Evolutionary conservation across 2,888 invertebrate species (phyloP).

Genomic region (Tiphia femorata): DNA sequence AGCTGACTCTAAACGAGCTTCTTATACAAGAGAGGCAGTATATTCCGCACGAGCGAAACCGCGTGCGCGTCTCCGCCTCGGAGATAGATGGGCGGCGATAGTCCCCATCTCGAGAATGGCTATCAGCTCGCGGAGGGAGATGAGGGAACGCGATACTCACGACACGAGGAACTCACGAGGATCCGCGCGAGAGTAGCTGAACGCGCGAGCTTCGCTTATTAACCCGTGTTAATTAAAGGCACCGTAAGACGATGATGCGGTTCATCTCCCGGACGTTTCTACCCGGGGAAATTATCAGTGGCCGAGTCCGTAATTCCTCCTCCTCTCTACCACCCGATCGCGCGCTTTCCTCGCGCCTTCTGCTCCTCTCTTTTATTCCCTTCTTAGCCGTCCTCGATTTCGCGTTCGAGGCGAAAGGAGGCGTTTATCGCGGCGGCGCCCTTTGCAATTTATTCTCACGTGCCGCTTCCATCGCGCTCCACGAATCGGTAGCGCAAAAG

Average conservation of each 20-base stretch:
- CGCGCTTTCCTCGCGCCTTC: constrained; percentile 12
- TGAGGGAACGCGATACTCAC: too few relatives aligned
- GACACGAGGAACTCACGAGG: background rate
- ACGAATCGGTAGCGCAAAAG: constrained; percentile 35
- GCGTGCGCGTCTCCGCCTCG: too few relatives aligned
- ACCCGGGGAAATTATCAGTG: constrained; percentile 8
- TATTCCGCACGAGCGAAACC: background rate
- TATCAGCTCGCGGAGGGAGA: too few relatives aligned
- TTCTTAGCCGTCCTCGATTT: constrained; percentile 5
- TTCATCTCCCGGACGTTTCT: constrained; percentile 21
- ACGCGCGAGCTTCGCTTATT: constrained; percentile 2
- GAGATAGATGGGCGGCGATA: too few relatives aligned
- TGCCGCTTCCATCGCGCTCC: constrained; percentile 17
- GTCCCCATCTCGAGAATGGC: too few relatives aligned
- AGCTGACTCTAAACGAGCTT: constrained; percentile 20
- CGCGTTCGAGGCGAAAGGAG: too few relatives aligned
- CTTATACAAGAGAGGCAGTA: too few relatives aligned
- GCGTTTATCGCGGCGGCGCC: constrained; percentile 28
- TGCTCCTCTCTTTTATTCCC: constrained; percentile 9
- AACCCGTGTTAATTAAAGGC: constrained; percentile 33
- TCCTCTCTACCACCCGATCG: background rate
- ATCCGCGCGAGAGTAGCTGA: background rate
- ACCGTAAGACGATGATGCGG: constrained; percentile 16
- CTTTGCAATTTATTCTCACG: constrained; percentile 34
- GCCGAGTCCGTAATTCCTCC: background rate